These are phyloP conservation scores for Hofmannophila pseudospretella DNA, from an alignment of 2,888 invertebrate species.

Conservation along the genomic window DNA sequence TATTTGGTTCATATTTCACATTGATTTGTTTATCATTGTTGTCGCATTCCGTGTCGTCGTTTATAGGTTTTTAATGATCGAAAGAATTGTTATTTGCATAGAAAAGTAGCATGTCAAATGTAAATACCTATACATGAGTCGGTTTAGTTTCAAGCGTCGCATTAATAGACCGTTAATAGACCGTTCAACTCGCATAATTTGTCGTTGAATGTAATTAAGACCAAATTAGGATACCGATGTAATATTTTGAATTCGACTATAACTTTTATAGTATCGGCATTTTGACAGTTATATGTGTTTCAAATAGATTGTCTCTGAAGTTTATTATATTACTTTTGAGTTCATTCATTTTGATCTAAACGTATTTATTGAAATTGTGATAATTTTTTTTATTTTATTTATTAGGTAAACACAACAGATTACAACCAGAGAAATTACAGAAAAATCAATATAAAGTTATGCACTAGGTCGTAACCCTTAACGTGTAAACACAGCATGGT, in stretches of 20 bases:
- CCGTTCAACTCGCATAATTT: conserved; percentile 34
- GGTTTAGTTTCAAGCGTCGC: conserved; percentile 29
- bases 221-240: conserved; percentile 3
- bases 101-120: conserved; percentile 18
- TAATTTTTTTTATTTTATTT: too few species aligned
- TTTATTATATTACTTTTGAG: too few species aligned
- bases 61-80: conserved; percentile 10
- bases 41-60: conserved; percentile 6
- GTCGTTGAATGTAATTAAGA: conserved; percentile 1
- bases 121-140: conserved; percentile 29
- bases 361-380: too few species aligned
- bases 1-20: conserved; percentile 19
- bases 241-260: conserved; percentile 6
- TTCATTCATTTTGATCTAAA: too few species aligned
- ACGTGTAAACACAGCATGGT: too few species aligned
- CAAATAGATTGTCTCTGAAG: too few species aligned
- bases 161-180: conserved; percentile 46
- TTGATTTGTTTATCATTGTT: conserved; percentile 16
- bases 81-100: conserved; percentile 11
- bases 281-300: too few species aligned
- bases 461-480: too few species aligned
- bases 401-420: too few species aligned
- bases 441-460: too few species aligned
- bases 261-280: conserved; percentile 2
- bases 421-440: too few species aligned